These are phyloP conservation scores for Geococcyx californianus DNA, from an alignment of 2,113 vertebrate species.

Conservation along the genomic window DNA sequence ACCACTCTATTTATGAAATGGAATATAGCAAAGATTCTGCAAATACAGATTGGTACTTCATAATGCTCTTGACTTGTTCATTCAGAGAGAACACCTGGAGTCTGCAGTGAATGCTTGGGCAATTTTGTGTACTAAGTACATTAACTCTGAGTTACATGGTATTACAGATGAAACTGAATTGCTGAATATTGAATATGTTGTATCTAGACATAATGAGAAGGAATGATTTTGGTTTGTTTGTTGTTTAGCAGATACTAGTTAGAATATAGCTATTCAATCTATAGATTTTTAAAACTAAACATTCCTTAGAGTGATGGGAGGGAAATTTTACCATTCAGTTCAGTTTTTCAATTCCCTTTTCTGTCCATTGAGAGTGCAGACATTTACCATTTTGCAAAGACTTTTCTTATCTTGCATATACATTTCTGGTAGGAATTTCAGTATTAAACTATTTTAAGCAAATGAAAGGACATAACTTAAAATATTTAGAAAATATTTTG, in stretches of 20 bases:
- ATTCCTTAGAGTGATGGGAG: fast-evolving
- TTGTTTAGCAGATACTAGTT: background rate
- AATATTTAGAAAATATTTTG: background rate
- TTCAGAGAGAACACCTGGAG: background rate
- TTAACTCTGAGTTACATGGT: background rate
- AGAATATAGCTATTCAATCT: background rate
- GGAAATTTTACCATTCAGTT: background rate
- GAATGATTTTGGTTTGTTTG: background rate
- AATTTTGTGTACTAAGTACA: background rate
- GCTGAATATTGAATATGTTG: background rate
- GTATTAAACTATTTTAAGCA: background rate
- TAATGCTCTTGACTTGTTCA: background rate
- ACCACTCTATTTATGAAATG: background rate
- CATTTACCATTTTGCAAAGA: background rate
- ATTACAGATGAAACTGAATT: background rate
- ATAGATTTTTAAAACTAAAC: background rate
- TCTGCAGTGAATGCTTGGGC: background rate
- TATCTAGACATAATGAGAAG: background rate
- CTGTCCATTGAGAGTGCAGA: background rate
- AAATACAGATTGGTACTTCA: background rate
- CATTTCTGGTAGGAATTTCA: background rate
- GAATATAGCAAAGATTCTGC: background rate
- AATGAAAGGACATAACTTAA: background rate
- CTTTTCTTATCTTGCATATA: background rate
- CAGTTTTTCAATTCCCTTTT: background rate